These are phyloP conservation scores for Pharmacophagus antenor DNA, from an alignment of 2,888 invertebrate genomes.

Conservation along the genomic window DNA sequence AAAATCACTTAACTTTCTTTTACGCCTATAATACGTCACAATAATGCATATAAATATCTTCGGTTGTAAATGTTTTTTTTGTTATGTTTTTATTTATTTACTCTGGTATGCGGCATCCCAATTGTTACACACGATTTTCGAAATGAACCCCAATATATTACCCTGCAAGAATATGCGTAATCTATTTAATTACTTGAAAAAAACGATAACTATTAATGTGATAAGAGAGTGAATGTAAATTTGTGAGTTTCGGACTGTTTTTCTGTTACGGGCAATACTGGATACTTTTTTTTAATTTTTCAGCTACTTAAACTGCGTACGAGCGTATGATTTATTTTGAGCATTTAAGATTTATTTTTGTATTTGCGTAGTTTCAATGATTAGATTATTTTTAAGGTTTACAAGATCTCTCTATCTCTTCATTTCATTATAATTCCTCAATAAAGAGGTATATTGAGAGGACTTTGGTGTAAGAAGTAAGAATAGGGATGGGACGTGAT, in stretches of 20 bases:
- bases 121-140: slow-evolving; percentile 16
- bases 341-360: slow-evolving; percentile 14
- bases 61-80: slow-evolving; percentile 12
- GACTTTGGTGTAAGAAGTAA: not conserved
- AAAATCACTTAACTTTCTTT: not conserved
- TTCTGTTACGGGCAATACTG: slow-evolving; percentile 25
- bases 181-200: no score
- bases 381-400: slow-evolving; percentile 14
- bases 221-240: slow-evolving; percentile 64
- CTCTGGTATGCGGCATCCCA: slow-evolving; percentile 7
- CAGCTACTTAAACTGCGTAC: not conserved
- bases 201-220: slow-evolving; percentile 66
- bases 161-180: slow-evolving; percentile 36
- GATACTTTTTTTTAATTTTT: not conserved
- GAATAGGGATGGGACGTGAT: not conserved
- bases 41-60: not conserved
- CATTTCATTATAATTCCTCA: not conserved
- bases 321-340: not conserved
- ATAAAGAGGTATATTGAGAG: not conserved
- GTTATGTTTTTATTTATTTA: slow-evolving; percentile 17
- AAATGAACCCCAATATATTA: slow-evolving; percentile 25
- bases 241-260: slow-evolving; percentile 45
- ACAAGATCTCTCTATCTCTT: not conserved
- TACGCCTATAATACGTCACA: slow-evolving; percentile 26
- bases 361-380: slow-evolving; percentile 1